Base-by-base conservation (phyloP, 2,113 vertebrate species). In the Clarias gariepinus region DNA sequence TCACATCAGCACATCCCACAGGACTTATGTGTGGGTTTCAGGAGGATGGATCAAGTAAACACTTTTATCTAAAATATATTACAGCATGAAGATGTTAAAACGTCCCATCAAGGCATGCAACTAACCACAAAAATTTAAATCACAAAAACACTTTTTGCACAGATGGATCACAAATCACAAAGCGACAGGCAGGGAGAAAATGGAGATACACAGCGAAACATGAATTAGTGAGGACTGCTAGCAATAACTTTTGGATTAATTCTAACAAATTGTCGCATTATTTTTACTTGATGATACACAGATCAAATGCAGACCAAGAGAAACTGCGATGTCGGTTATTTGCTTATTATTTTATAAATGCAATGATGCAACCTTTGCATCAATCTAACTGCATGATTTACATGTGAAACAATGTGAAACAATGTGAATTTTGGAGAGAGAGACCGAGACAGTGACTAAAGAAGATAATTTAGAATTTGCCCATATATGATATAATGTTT, bases 131-230 rank as follows among this genome's bases (percentile, higher is more conserved):
- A 47, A 6, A 47, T 47, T 47, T 7, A 8, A 8, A 47, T 47
- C 47, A 47, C 47, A 47, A 47, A 47, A 47, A 47, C 7, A 7
- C 5, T 47, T 47, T 47, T 47, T 47, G 47, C 47, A 47, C 47
- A 94, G 94, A 88, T 90, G 92, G 96, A 96, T 97, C 96, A 96
- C 89, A 95, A 97, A 97, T 96, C 96, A 95, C 93, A 94, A 94
- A 93, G 86, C 87, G 90, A 93, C 94, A 94, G 94, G 95, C 94
- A 94, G 95, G 95, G 96, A 95, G 95, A 96, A 33, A 2, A 69
- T 87, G 92, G 94, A 93, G 91, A 85, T 28, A 82, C 91, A 36
- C 68, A 71, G 4, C 33, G 1, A 33, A 15, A 33, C 13, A 69
- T 30, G 36, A n/a, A 13, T 66, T 23, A 61, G 21, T 66, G 23